phyloP scores from a whole-genome alignment of 2,113 vertebrate genomes.

The Callospermophilus lateralis region DNA sequence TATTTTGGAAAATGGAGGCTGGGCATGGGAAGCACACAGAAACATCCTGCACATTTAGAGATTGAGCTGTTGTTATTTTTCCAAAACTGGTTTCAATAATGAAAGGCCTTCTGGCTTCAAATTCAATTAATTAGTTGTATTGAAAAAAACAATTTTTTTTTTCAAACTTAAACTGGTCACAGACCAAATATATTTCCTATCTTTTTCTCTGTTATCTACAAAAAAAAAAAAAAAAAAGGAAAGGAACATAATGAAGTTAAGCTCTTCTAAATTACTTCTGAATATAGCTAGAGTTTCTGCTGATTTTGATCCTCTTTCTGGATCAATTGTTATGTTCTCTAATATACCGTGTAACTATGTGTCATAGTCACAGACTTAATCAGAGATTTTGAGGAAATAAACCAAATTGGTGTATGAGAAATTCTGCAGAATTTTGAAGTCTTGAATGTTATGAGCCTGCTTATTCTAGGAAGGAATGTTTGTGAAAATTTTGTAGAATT shows the following conservation, averaged over 20 bases:
- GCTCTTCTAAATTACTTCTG: background rate
- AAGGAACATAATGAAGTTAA: background rate
- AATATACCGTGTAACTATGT: background rate
- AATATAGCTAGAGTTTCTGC: background rate
- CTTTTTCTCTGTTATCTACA: background rate
- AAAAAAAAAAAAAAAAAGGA: background rate
- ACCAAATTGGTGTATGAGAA: background rate
- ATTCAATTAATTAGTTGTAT: background rate
- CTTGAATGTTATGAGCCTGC: background rate
- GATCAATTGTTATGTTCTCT: background rate
- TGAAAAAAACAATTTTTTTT: background rate
- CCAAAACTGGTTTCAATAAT: background rate
- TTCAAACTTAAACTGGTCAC: background rate
- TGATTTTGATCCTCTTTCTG: background rate
- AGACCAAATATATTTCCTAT: background rate
- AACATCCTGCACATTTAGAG: background rate
- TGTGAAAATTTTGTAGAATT: background rate
- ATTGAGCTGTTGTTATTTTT: background rate
- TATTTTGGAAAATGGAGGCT: background rate
- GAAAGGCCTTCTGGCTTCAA: background rate
- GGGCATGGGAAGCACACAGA: background rate
- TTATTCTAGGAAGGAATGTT: background rate
- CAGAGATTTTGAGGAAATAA: background rate
- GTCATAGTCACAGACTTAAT: background rate
- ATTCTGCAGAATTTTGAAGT: background rate